These are phyloP conservation scores for Mesaphorura yosii DNA, from an alignment of 1,140 invertebrate genomes.

Conservation along the genomic window DNA sequence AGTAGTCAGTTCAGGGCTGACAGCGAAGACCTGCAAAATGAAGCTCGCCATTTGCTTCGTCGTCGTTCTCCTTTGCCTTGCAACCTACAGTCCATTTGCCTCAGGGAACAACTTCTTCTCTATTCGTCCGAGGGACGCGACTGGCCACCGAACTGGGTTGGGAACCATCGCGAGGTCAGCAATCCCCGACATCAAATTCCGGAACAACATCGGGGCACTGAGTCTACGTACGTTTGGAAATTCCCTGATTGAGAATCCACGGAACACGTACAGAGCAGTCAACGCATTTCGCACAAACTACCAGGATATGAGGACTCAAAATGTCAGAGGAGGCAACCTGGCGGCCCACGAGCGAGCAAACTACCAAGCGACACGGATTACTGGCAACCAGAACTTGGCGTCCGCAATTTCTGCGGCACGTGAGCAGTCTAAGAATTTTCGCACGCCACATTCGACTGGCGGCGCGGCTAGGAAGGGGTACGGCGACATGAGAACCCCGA, in stretches of 20 bases:
- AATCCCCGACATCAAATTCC: too few species aligned
- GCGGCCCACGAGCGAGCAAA: conserved; percentile 1
- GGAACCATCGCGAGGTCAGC: background rate
- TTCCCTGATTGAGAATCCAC: background rate
- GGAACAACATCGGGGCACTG: too few species aligned
- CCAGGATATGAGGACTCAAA: background rate
- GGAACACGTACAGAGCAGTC: background rate
- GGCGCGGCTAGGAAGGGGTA: background rate
- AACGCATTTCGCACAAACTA: background rate
- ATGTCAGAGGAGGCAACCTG: background rate
- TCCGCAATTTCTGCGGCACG: background rate
- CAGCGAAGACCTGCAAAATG: too few species aligned
- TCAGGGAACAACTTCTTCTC: too few species aligned
- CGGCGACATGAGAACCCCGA: conserved; percentile 3
- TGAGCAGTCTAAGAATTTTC: conserved; percentile 1
- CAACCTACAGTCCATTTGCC: too few species aligned
- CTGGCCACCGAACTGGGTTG: background rate
- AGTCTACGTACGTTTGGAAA: too few species aligned
- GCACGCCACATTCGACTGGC: background rate
- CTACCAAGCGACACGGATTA: background rate
- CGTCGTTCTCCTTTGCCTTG: too few species aligned
- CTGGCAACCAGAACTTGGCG: conserved; percentile 2
- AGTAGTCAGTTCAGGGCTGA: too few species aligned
- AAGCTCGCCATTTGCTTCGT: too few species aligned
- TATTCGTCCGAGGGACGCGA: background rate